Evolutionary conservation across 2,113 vertebrate genomes (phyloP).

Genomic region (Pomatostomus ruficeps): DNA sequence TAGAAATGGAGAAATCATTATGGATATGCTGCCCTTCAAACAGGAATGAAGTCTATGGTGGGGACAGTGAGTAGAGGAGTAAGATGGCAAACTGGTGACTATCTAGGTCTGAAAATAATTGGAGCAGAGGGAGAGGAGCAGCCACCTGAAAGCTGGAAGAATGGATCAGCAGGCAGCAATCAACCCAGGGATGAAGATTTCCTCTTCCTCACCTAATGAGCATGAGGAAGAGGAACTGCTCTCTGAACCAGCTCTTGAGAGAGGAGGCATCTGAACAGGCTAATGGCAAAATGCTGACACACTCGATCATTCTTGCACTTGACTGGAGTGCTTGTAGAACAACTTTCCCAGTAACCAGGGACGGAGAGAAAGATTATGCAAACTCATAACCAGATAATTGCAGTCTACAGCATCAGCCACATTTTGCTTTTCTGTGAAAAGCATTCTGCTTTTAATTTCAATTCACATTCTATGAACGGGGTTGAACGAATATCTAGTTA

Average conservation of each 20-base stretch:
- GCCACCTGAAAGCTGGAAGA: background rate
- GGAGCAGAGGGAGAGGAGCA: background rate
- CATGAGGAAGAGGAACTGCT: background rate
- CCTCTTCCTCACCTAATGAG: background rate
- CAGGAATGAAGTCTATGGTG: background rate
- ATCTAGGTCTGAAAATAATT: background rate
- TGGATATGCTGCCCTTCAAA: background rate
- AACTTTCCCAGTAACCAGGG: background rate
- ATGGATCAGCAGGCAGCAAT: background rate
- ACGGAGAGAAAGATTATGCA: background rate
- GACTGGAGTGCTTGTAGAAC: background rate
- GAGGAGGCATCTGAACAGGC: background rate
- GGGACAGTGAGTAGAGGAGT: background rate
- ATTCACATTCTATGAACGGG: background rate
- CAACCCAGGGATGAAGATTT: background rate
- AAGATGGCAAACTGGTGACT: background rate
- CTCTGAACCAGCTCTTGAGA: background rate
- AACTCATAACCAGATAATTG: background rate
- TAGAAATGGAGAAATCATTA: background rate
- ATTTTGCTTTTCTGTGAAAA: background rate
- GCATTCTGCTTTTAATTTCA: background rate
- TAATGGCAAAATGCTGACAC: background rate
- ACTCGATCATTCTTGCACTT: background rate
- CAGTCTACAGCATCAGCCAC: background rate
- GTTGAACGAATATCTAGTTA: background rate